Evolutionary conservation across 2,797 vertebrate genomes (phyloP), one percentile per base, ranked within the genome.

Genomic region (Micropoecilia bifurca): DNA sequence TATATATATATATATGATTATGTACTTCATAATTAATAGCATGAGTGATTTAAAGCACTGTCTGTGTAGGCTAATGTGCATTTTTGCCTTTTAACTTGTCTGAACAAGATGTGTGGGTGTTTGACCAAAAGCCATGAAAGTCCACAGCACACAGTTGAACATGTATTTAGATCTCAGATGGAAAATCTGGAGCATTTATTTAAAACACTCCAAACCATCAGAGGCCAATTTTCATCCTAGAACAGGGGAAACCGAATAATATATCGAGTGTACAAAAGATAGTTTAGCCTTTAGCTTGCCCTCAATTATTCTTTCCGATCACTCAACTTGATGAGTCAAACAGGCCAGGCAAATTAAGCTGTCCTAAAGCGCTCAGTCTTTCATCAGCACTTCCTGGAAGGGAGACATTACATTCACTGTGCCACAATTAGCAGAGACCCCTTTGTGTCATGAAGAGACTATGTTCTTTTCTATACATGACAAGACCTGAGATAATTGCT

Each of bases 261-360:
- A 83, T 76, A 83, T 82, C 71, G 71, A 68, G 57, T 83, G 80
- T 81, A 87, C 30, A 85, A 90, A 91, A 86, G 89, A 87, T 85
- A 88, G 85, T 91, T 92, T 90, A 92, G 91, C 90, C 92, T 91
- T 87, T 88, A 74, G 88, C 86, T 89, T 90, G 89, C 82, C 92
- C 92, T 92, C 90, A 90, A 89, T 92, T 91, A 88, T 84, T 87
- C 83, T 82, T 76, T 86, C 77, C 88, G 91, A 91, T 92, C 74
- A 48, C 78, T 84, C 78, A 72, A 83, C 85, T 84, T 86, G 87
- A 92, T 91, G 89, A 93, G 91, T 92, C 88, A 88, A 73, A 89
- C 83, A 80, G 89, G 91, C 87, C 89, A 81, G 75, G 84, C 78
- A 5, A 84, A 91, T 92, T 89, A 91, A 93, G 86, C 86, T 78